Conservation (phyloP, 2,797 vertebrate genomes). For the Gallinago stenura region DNA sequence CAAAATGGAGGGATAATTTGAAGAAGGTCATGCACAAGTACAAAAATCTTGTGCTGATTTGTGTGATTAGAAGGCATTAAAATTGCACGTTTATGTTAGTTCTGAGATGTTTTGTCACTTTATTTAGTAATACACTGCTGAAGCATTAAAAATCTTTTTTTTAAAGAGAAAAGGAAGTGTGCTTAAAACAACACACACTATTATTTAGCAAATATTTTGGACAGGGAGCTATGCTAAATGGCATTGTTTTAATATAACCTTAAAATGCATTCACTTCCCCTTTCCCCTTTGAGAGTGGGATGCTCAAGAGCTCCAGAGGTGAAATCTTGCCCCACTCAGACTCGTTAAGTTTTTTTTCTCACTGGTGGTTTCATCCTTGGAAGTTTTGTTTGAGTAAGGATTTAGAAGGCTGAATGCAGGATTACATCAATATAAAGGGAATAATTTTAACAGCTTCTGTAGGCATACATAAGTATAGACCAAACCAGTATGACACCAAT, state of each 20-base stretch:
- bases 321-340: background rate
- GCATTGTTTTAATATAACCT: background rate
- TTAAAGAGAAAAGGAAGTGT: constrained; percentile 25
- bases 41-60: constrained; percentile 88
- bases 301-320: background rate
- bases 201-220: constrained; percentile 51
- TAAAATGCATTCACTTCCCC: background rate
- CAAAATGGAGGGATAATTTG: constrained; percentile 97
- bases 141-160: constrained; percentile 55
- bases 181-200: constrained; percentile 15
- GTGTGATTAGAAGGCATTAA: constrained; percentile 89
- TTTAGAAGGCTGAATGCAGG: background rate
- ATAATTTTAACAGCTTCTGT: background rate
- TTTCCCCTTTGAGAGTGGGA: background rate
- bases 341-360: background rate
- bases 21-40: constrained; percentile 92
- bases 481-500: background rate
- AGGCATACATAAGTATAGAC: too few relatives aligned
- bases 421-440: background rate
- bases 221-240: background rate
- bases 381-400: background rate
- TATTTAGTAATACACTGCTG: constrained; percentile 78
- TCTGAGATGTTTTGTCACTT: constrained; percentile 78
- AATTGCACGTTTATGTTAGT: constrained; percentile 83
- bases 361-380: background rate